Evolutionary conservation across 2,113 vertebrate species (phyloP), one percentile per base, ranked within the genome.

Genomic region (Cervus canadensis): DNA sequence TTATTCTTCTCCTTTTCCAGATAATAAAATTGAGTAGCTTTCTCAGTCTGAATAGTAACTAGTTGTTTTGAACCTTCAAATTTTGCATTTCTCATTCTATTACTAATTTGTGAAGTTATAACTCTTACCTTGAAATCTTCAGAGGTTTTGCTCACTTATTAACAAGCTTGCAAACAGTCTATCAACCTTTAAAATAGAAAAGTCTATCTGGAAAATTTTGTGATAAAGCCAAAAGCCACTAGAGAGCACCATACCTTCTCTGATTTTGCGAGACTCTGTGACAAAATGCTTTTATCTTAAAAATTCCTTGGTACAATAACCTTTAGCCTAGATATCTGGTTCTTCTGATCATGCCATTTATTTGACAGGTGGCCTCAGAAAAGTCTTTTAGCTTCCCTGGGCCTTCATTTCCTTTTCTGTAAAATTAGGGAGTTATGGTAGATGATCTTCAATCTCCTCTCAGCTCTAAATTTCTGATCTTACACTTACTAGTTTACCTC

Each of bases 1-100:
- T 89, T 93, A 64, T 81, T 97, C 79, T 92, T 84, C 26, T 94
- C 45, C 43, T 97, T 87, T 85, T 83, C n/a, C 85, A 94, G 48
- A 87, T 76, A 82, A 89, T 94, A 50, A 21, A 88, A 82, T 2
- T 52, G 64, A 94, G 12, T 43, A 96, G 88, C 23, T 93, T 82
- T 91, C 15, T 93, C 54, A 89, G 12, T 83, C 87, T 97, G 28
- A 93, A 96, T 30, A 93, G 10, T 81, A 89, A 54, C 62, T 84
- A 81, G 92, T 26, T 83, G n/a, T 76, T 82, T 30, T 2, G 15
- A 48, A 88, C 87, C 89, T 92, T 88, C 86, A 71, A 57, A 67
- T 84, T 95, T 62, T 86, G 40, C 25, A 10, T 87, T 89, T 94
- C 59, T 96, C 33, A 81, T 78, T 26, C 30, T 45, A 59, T n/a